phyloP scores from a whole-genome alignment of 2,888 invertebrate species.

The Pristionchus entomophagus region DNA sequence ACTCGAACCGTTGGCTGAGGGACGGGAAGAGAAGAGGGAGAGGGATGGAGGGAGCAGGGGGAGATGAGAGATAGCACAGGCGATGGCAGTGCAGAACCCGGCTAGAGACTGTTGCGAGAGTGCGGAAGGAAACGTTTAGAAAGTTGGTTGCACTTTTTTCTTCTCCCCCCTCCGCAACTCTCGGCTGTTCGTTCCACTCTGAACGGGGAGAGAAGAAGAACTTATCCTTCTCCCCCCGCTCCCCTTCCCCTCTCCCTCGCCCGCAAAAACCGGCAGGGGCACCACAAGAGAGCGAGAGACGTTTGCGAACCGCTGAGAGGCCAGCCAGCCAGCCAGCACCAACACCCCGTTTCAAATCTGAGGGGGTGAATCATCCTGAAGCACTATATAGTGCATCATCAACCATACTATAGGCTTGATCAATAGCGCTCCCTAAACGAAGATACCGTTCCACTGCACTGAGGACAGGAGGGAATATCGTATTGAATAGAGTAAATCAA shows the following conservation, averaged over 20 bases:
- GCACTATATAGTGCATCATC: too few species aligned
- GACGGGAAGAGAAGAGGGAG: not conserved
- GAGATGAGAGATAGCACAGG: too few species aligned
- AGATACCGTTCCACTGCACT: too few species aligned
- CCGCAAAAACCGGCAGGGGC: conserved; percentile 23
- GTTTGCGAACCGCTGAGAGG: conserved; percentile 40
- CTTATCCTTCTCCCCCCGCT: not conserved
- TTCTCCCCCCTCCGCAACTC: not conserved
- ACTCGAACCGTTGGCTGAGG: conserved; percentile 31
- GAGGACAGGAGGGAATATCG: too few species aligned
- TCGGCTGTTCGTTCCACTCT: not conserved
- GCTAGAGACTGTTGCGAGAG: not conserved
- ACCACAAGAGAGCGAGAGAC: not conserved
- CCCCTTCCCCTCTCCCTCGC: not conserved
- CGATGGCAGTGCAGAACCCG: too few species aligned
- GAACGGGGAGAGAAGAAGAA: not conserved
- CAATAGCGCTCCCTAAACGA: too few species aligned
- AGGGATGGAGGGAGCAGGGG: not conserved
- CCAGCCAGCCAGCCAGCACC: too few species aligned
- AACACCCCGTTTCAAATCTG: too few species aligned
- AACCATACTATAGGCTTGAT: too few species aligned
- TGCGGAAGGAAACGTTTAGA: not conserved
- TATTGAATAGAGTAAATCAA: too few species aligned
- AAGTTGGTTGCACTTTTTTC: conserved; percentile 34
- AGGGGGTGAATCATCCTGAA: too few species aligned